Evolutionary conservation across 2,888 invertebrate genomes (phyloP), one percentile per base, ranked within the genome.

Genomic region (Dicyrtomina minuta): DNA sequence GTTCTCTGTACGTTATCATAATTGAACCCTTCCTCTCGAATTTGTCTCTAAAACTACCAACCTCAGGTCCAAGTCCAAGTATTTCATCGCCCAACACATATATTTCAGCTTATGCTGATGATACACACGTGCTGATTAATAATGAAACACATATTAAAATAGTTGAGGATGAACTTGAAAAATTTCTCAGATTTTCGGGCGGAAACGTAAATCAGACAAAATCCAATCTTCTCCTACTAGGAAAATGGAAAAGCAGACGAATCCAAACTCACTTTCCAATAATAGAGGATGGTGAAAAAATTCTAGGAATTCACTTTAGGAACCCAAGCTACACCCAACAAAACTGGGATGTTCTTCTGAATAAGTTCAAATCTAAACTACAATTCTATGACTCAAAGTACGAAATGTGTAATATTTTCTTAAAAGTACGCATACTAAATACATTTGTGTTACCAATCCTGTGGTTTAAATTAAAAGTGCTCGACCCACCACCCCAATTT

Each of bases 221-320:
- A 24, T 55, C 26, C 3, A 20, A 24, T 15, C 15, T 27, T 12
- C 15, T 24, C 1, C 26, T 55, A 1, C 12, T 55, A 15, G 55
- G 55, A 1, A 15, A 8, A 4, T 55, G 55, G 55, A 22, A 24
- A 26, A 12, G 1, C 2, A 10, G 13, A 15, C 10, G 8, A 6
- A 24, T 27, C 4, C 6, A n/a, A 1, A 24, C 27, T 8, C 24
- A 55, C 4, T 55, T 26, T 17, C 61, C 61, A 13, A 44, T 61
- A 3, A 24, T 10, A 10, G 6, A 6, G 1, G 26, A 43, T 3
- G 61, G 61, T 22, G 26, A 20, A 4, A 43, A 46, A 46, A 46
- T 61, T 6, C 61, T 61, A 13, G 61, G 61, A 44, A 61, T 61
- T 24, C n/a, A 46, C 46, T 61, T 46, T 15, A 44, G 61, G n/a